Conservation (phyloP, 2,888 invertebrate genomes). For the Melanargia galathea region DNA sequence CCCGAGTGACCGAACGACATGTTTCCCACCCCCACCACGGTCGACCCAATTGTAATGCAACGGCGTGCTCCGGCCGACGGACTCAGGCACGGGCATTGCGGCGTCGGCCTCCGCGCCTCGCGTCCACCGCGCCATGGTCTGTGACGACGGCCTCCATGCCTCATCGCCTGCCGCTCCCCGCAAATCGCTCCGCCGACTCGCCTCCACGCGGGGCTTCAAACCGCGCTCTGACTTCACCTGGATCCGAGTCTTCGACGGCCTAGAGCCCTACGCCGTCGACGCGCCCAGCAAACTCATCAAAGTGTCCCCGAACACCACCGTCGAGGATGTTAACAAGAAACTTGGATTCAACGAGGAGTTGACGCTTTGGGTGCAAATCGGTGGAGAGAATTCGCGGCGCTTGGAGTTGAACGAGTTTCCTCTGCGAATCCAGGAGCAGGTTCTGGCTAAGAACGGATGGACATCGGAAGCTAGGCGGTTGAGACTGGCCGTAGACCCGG, state of each 20-base stretch:
- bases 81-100: slow-evolving; percentile 56
- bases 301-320: slow-evolving; percentile 81
- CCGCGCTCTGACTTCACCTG: slow-evolving; percentile 77
- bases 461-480: slow-evolving; percentile 81
- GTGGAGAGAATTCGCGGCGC: slow-evolving; percentile 80
- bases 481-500: slow-evolving; percentile 85
- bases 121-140: slow-evolving; percentile 70
- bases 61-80: slow-evolving; percentile 63
- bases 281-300: slow-evolving; percentile 81
- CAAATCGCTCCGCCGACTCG: slow-evolving; percentile 76
- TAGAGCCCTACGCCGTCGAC: slow-evolving; percentile 72
- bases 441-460: slow-evolving; percentile 83
- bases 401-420: slow-evolving; percentile 81
- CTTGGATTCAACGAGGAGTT: slow-evolving; percentile 76
- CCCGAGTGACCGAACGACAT: slow-evolving; percentile 75
- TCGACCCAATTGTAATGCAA: slow-evolving; percentile 78
- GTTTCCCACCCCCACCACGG: slow-evolving; percentile 80
- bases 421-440: slow-evolving; percentile 83
- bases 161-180: slow-evolving; percentile 73
- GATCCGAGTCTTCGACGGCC: slow-evolving; percentile 84
- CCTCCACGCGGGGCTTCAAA: slow-evolving; percentile 77
- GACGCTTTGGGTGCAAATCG: slow-evolving; percentile 81
- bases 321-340: slow-evolving; percentile 76
- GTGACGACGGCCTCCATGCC: slow-evolving; percentile 74
- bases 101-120: slow-evolving; percentile 61